Percentiles rank a stretch among this genome's conserved stretches.
Evolutionary conservation across 2,113 vertebrate species (phyloP).

Genomic region (Aptenodytes patagonicus): DNA sequence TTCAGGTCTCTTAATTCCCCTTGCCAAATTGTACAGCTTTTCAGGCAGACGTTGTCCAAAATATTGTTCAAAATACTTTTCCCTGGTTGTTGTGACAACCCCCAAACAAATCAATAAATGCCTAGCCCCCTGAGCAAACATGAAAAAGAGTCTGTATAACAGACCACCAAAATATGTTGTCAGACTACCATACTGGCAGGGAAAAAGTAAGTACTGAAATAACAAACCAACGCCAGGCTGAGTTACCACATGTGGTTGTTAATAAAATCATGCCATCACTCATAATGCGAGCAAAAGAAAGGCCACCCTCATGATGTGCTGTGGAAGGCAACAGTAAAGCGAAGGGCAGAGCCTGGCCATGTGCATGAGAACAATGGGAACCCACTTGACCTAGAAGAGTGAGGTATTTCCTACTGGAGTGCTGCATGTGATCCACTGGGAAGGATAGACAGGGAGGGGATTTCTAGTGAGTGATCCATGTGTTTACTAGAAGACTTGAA

Average conservation of each 20-base stretch:
- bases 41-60: neutral
- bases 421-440: neutral
- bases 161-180: neutral
- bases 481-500: neutral
- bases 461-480: neutral
- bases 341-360: neutral
- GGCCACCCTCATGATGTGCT: neutral
- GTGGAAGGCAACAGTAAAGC: neutral
- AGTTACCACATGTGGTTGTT: fast-evolving
- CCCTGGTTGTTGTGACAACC: neutral
- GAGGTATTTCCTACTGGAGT: neutral
- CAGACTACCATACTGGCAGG: neutral
- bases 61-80: neutral
- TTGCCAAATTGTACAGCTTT: neutral
- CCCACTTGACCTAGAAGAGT: neutral
- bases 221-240: neutral
- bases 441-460: fast-evolving
- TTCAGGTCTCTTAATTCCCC: neutral
- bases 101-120: neutral
- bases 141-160: neutral
- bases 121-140: neutral
- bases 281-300: neutral
- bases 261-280: neutral
- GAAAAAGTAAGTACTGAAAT: neutral
- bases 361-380: neutral